Conservation (phyloP, 2,797 vertebrate species). For the Aeoliscus strigatus region DNA sequence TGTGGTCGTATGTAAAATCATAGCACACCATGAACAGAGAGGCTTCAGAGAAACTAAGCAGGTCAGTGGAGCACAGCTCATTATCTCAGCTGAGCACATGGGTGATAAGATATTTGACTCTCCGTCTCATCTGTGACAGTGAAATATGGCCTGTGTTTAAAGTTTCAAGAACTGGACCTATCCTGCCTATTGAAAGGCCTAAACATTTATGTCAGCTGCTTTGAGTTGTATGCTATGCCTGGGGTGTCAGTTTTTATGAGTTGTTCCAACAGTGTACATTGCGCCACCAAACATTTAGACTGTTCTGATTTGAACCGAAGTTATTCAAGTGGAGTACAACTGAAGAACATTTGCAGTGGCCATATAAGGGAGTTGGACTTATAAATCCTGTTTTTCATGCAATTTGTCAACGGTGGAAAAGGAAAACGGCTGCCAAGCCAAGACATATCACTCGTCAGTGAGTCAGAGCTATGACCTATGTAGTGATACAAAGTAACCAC, state of each 20-base stretch:
- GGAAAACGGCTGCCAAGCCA: not conserved
- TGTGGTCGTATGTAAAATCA: not conserved
- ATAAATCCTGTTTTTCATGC: too few relatives aligned
- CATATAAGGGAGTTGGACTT: conserved; percentile 17
- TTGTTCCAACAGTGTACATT: conserved; percentile 40
- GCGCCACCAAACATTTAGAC: conserved; percentile 58
- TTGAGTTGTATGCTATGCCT: conserved; percentile 45
- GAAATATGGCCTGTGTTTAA: conserved; percentile 60
- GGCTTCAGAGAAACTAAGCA: too few relatives aligned
- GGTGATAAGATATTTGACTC: conserved; percentile 58
- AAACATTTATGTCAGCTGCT: conserved; percentile 55
- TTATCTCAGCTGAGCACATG: conserved; percentile 54
- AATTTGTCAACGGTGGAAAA: conserved; percentile 4
- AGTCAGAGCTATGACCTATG: conserved; percentile 8
- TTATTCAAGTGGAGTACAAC: too few relatives aligned
- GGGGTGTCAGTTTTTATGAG: conserved; percentile 57
- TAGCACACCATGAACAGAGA: not conserved
- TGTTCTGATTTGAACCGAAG: conserved; percentile 44
- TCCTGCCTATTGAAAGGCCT: conserved; percentile 47
- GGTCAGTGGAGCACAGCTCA: conserved; percentile 29
- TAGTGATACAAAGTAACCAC: conserved; percentile 37
- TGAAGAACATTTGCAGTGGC: conserved; percentile 3
- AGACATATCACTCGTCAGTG: conserved; percentile 12
- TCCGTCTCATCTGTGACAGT: conserved; percentile 40
- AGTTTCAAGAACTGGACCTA: conserved; percentile 66